These are phyloP conservation scores for Damaliscus lunatus DNA, from an alignment of 2,113 vertebrate genomes.

Conservation along the genomic window DNA sequence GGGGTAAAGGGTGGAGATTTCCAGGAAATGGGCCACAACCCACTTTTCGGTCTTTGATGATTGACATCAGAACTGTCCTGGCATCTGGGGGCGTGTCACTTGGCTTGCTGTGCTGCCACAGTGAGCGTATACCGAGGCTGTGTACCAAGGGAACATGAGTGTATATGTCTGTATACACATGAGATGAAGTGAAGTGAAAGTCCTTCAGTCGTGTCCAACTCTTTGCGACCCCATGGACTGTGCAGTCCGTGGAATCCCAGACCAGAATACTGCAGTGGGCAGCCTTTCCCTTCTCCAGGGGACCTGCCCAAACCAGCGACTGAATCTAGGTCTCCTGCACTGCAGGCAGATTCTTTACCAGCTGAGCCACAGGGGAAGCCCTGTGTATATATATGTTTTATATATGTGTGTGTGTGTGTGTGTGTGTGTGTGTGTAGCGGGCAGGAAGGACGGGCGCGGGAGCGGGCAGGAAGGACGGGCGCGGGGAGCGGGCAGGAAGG, in stretches of 20 bases:
- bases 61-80: not conserved
- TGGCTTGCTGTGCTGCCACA: not conserved
- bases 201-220: not conserved
- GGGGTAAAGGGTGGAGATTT: not conserved
- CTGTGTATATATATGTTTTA: not conserved
- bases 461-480: too few relatives aligned
- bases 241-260: not conserved
- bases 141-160: accelerated
- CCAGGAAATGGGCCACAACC: not conserved
- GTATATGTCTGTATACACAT: not conserved
- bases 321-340: not conserved
- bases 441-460: too few relatives aligned
- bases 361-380: not conserved
- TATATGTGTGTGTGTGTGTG: too few relatives aligned
- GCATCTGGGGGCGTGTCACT: not conserved
- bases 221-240: not conserved
- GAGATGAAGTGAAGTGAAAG: not conserved
- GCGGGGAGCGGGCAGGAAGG: too few relatives aligned
- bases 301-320: not conserved
- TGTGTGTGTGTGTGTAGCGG: not conserved
- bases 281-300: not conserved
- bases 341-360: not conserved
- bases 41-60: not conserved
- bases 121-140: accelerated
- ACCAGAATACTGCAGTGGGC: not conserved